Evolutionary conservation across 2,113 vertebrate species (phyloP).

Genomic region (Upupa epops): DNA sequence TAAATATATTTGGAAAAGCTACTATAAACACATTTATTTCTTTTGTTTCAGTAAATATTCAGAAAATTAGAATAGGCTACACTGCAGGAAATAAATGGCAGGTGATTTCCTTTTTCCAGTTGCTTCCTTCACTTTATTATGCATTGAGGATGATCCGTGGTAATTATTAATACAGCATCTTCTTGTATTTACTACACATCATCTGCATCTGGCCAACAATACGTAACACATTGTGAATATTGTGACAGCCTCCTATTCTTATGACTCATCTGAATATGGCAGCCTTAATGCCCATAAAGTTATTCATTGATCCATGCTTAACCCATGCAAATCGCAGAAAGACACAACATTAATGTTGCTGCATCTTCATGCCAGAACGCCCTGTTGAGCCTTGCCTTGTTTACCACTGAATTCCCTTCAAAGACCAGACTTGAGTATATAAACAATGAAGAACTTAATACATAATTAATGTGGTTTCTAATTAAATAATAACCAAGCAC

Average conservation of each 20-base stretch:
- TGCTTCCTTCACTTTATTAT: neutral
- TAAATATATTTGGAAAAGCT: too few species aligned
- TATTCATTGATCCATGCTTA: neutral
- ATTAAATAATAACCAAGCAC: conserved; percentile 51
- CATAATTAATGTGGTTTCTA: conserved; percentile 54
- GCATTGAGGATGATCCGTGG: neutral
- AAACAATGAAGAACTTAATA: conserved; percentile 38
- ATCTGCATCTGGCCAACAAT: neutral
- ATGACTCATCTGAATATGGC: neutral
- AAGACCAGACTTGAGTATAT: neutral
- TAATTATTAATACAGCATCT: neutral
- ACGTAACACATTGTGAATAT: neutral
- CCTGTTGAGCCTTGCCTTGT: conserved; percentile 40
- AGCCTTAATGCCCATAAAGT: neutral
- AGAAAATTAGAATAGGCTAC: neutral
- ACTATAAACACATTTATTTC: too few species aligned
- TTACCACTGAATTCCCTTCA: conserved; percentile 24
- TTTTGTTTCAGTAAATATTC: neutral
- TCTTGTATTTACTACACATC: neutral
- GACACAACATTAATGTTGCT: neutral
- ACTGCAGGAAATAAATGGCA: neutral
- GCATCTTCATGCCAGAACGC: conserved; percentile 11
- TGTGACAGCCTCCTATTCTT: neutral
- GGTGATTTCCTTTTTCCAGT: neutral
- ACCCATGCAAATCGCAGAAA: neutral